Evolutionary conservation across 2,797 vertebrate genomes (phyloP), one percentile per base, ranked within the genome.

Genomic region (Arctocebus calabarensis): DNA sequence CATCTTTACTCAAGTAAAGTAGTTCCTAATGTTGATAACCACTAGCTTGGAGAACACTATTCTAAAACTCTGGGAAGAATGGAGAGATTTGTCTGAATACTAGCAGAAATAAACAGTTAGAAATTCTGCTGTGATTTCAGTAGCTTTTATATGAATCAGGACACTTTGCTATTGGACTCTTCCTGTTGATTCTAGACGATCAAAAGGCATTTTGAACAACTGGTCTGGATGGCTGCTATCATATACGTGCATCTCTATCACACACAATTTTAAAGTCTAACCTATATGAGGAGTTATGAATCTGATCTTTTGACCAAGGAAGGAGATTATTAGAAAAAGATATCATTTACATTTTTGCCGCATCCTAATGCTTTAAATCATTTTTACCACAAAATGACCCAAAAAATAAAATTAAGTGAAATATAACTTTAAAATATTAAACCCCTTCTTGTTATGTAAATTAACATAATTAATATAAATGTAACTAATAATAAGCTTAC

Each of bases 321-420:
- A 94, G 7, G 3, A 29, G 6, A 52, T 74, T 62, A 62, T 40
- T 32, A 57, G 40, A 59, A 48, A 74, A 57, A 62, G 43, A 34
- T 52, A n/a, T 27, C n/a, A 55, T 25, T 74, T 43, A 79, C 75
- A 25, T 8, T 34, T 61, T 34, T 74, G 17, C 7, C 25, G 48
- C n/a, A 94, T 37, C 88, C 8, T 73, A 81, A 84, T 4, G 66
- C 19, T 57, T 81, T 82, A 77, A 75, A 62, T 86, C 14, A 55
- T 78, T 73, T 70, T 48, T 55, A 45, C 48, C 64, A 84, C 7
- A 84, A 57, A 74, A 95, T 14, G 59, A 48, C 9, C 2, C 88
- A 96, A 88, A 71, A 37, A 2, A 92, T 29, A 48, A 75, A 77
- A 89, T 45, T 34, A 74, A 91, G n/a, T 66, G n/a, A 90, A 92